Base-by-base conservation (phyloP, 2,888 invertebrate species). In the Asteroscopus sphinx region DNA sequence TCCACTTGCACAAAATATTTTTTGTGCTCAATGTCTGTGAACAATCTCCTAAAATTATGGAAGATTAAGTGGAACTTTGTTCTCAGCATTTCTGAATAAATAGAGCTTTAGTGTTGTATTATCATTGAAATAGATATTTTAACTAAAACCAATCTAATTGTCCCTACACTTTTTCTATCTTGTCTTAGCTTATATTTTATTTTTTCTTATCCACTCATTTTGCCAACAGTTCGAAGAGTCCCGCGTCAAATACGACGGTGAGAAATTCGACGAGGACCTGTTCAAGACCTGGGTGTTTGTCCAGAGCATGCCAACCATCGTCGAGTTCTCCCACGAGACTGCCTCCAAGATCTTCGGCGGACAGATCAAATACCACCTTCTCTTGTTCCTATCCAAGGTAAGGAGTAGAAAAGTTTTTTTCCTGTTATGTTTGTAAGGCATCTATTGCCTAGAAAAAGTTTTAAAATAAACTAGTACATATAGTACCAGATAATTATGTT, bases 341-440 rank as follows among this genome's bases (percentile, higher is more conserved):
- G 99, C 99, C 9, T 97, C 98, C 87, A 99, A 99, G 93, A 99
- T 99, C 93, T 99, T 99, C 88, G 98, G 99, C 51, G 99, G 99
- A 76, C 98, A 98, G 61, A 98, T 99, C 94, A 99, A 99, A 95
- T 98, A 97, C 82, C 99, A 99, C 93, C 96, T 99, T 75, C 95
- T 99, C 67, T 93, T 99, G 84, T 99, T 99, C 96, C 95, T 99
- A 80, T 98, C 98, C 85, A 98, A 99, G 94, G 94, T 94, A 82
- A 87, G 82, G 33, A 12, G 15, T 7, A 9, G 0, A 17, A 0
- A 17, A 2, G 9, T 21, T 32, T 15, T 30, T n/a, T 21, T 2
- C 3, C 7, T 41, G 3, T 6, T 11, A 17, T 35, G 1, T 26
- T 21, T 21, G 12, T n/a, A 21, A 25, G 3, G 28, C 28, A 9